Base-by-base conservation (phyloP, 1,140 invertebrate genomes). In the Drosophila sucinea region DNA sequence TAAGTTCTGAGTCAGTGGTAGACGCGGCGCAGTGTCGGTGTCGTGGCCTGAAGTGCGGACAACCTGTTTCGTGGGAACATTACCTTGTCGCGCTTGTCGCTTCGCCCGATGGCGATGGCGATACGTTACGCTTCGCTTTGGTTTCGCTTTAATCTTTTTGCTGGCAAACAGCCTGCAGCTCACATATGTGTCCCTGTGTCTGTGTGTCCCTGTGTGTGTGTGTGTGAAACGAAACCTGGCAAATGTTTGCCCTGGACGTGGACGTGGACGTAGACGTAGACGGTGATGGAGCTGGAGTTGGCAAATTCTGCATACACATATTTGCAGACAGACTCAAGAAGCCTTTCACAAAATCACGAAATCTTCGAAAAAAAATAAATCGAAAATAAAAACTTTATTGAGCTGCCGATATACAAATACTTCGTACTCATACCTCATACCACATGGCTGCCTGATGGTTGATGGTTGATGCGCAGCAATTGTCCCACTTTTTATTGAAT, bases 1-100 rank as follows among this genome's bases (percentile, higher is more conserved):
- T 44, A 32, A 30, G 63, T 61, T 51, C 60, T 75, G 25, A 67
- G 25, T 60, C 65, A 33, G 63, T 66, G 41, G 41, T 47, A 44
- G 41, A 65, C 60, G 57, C 60, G 57, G 65, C 60, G 70, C 62
- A 70, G 77, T 82, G 35, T 38, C 35, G 35, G 35, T 38, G 83
- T 87, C 83, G 73, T 89, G 84, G 84, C 84, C 84, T 89, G 84
- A 89, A 89, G 84, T 89, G 80, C 80, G 82, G 81, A 89, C 90
- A 91, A 91, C 90, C 90, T 91, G 90, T 91, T 91, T 90, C 90
- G 90, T 91, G 90, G 90, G 90, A 91, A 91, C 90, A 90, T 91
- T 91, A 91, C 90, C 90, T 91, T 91, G 90, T 85, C 82, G 80
- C 86, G 84, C 73, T 84, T 87, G 85, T 89, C 86, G 85, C 83